These are phyloP conservation scores for Pipistrellus kuhlii DNA, from an alignment of 2,797 vertebrate species.

Conservation along the genomic window DNA sequence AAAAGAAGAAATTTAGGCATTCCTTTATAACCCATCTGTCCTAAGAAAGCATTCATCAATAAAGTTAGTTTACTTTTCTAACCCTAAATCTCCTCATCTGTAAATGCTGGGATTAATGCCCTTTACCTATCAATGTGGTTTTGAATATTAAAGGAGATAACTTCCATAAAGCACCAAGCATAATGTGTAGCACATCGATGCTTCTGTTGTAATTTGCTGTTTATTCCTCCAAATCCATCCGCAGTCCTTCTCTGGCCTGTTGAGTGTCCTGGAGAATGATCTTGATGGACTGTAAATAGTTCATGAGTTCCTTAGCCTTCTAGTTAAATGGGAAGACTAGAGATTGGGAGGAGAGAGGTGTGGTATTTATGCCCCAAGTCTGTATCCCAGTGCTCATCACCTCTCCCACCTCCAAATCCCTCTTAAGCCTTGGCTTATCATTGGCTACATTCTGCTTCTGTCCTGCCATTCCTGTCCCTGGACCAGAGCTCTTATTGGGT, in stretches of 20 bases:
- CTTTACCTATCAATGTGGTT: background rate
- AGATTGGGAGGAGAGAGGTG: background rate
- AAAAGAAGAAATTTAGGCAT: background rate
- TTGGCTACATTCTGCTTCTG: background rate
- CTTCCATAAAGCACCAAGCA: background rate
- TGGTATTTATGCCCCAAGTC: background rate
- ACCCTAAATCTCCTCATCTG: background rate
- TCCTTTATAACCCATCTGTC: background rate
- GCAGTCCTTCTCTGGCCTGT: background rate
- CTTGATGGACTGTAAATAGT: background rate
- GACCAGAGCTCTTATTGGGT: background rate
- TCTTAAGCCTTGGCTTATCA: background rate
- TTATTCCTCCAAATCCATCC: background rate
- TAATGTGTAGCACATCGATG: background rate
- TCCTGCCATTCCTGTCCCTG: background rate
- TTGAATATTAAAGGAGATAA: background rate
- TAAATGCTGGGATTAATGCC: background rate
- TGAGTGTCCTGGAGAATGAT: background rate
- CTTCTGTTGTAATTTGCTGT: background rate
- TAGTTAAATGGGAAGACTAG: background rate
- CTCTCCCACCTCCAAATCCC: background rate
- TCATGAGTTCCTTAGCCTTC: background rate
- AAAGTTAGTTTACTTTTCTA: background rate
- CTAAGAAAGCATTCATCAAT: background rate
- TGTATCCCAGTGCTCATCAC: background rate